Conservation (phyloP, 2,113 vertebrate genomes). For the Enhydra lutris region DNA sequence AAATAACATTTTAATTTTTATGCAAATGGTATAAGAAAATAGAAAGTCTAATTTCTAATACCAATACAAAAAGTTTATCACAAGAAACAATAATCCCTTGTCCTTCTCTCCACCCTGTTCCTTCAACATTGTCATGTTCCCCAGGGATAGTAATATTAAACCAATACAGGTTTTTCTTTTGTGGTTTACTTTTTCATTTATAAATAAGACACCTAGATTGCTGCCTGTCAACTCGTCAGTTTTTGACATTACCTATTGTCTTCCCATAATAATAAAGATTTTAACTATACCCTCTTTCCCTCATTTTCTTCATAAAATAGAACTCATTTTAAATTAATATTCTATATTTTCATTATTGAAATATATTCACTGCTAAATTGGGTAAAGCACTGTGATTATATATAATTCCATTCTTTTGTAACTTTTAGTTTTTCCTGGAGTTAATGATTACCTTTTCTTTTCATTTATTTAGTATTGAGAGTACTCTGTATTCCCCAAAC, state of each 20-base stretch:
- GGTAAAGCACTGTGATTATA: neutral
- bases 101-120: neutral
- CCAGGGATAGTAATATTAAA: neutral
- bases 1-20: constrained; percentile 7
- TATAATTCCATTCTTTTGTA: neutral
- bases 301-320: constrained; percentile 12
- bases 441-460: neutral
- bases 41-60: neutral
- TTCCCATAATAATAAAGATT: neutral
- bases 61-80: neutral
- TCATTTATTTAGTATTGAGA: neutral
- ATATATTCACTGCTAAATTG: neutral
- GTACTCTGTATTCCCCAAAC: neutral
- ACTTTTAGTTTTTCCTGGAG: neutral
- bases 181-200: neutral
- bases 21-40: neutral
- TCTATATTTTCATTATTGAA: neutral
- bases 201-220: neutral
- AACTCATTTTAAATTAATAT: neutral
- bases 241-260: neutral
- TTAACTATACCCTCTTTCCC: neutral
- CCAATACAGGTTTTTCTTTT: neutral
- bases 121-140: neutral
- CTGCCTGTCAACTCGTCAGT: neutral
- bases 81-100: neutral